Conservation (phyloP, 2,888 invertebrate genomes). For the Pelosia muscerda region DNA sequence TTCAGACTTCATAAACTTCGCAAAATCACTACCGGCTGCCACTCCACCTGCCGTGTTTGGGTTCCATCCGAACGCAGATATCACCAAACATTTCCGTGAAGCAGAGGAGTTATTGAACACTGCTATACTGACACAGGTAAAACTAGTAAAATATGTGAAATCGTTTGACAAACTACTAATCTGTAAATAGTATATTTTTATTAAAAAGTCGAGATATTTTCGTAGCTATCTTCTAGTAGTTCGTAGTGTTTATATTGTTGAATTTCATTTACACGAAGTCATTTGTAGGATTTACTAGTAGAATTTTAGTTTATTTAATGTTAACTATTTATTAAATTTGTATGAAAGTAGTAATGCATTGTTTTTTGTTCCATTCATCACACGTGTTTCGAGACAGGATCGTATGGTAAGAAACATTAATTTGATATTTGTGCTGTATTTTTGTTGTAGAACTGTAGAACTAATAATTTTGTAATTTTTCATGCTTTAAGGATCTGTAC, state of each 20-base stretch:
- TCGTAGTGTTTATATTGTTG: not conserved
- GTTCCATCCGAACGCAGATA: slow-evolving; percentile 97
- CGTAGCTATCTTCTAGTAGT: not conserved
- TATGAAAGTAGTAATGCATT: slow-evolving; percentile 2
- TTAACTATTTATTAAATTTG: not conserved
- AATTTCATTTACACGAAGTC: not conserved
- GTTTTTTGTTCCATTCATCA: slow-evolving; percentile 43
- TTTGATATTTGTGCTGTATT: not conserved
- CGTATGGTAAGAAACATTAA: slow-evolving; percentile 40
- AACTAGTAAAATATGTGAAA: not conserved
- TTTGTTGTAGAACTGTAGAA: slow-evolving; percentile 29
- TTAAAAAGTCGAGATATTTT: not conserved
- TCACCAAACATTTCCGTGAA: slow-evolving; percentile 96
- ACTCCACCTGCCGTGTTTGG: slow-evolving; percentile 96
- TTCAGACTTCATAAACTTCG: slow-evolving; percentile 89
- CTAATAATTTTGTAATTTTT: slow-evolving; percentile 53
- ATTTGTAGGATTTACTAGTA: too few relatives aligned
- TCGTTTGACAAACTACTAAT: not conserved
- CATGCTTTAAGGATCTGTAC: slow-evolving; percentile 82
- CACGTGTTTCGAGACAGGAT: slow-evolving; percentile 31
- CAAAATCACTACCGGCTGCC: slow-evolving; percentile 90
- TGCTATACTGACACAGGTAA: slow-evolving; percentile 92
- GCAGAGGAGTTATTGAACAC: slow-evolving; percentile 92
- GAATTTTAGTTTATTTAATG: not conserved
- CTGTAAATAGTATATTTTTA: not conserved